Evolutionary conservation across 2,113 vertebrate genomes (phyloP).

Genomic region (Artemisiospiza belli): DNA sequence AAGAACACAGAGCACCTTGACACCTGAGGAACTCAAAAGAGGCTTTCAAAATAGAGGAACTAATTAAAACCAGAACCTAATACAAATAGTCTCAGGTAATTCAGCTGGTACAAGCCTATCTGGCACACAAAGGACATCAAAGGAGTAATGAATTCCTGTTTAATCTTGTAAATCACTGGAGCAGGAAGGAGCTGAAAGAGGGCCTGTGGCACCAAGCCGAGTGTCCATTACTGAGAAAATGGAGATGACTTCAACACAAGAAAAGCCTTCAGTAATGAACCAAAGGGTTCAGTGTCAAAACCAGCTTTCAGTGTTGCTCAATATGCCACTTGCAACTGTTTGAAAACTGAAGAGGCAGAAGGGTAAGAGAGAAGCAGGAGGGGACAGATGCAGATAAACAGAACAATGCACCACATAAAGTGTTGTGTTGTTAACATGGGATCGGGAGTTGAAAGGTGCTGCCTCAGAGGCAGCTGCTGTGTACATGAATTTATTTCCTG

Average conservation of each 20-base stretch:
- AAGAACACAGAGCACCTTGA: neutral
- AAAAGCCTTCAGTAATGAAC: neutral
- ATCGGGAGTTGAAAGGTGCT: conserved; percentile 1
- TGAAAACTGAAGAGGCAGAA: neutral
- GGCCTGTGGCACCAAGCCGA: neutral
- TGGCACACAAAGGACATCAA: conserved; percentile 47
- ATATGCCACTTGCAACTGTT: neutral
- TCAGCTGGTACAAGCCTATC: conserved; percentile 4
- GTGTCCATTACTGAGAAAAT: conserved; percentile 35
- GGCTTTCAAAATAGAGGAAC: conserved; percentile 1
- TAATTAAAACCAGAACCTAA: conserved; percentile 39
- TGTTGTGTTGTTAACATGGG: neutral
- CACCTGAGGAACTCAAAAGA: neutral
- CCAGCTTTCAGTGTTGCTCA: neutral
- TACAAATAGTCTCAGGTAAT: neutral
- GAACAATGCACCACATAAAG: neutral
- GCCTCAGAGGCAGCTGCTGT: neutral
- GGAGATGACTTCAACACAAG: conserved; percentile 1
- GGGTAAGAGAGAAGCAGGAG: neutral
- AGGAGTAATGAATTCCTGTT: conserved; percentile 40
- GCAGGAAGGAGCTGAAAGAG: conserved; percentile 43
- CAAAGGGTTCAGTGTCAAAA: conserved; percentile 2
- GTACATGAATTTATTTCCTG: conserved; percentile 12
- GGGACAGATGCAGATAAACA: neutral
- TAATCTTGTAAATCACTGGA: conserved; percentile 62